A percentile compares a stretch with the other conserved stretches of the same genome.
phyloP scores from a whole-genome alignment of 2,888 invertebrate genomes.

The Plusia festucae region DNA sequence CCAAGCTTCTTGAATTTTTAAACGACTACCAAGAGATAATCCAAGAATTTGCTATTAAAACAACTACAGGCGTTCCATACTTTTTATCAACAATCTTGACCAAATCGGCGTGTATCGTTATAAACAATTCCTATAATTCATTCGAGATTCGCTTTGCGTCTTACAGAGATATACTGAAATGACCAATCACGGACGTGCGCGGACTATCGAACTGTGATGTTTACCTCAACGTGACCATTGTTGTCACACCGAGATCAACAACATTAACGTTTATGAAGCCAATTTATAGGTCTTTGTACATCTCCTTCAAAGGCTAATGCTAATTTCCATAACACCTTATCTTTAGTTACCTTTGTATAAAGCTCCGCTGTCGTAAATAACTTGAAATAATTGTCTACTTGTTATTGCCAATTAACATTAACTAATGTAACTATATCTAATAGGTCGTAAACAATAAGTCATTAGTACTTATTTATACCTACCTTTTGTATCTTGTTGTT shows the following conservation, averaged over 20 bases:
- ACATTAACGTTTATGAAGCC: slow-evolving; percentile 50
- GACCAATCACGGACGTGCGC: slow-evolving; percentile 86
- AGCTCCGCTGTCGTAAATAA: neutral
- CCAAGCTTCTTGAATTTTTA: slow-evolving; percentile 21
- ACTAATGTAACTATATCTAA: neutral
- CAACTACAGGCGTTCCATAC: slow-evolving; percentile 55
- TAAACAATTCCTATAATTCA: slow-evolving; percentile 83
- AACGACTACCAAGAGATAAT: slow-evolving; percentile 19
- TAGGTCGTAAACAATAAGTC: neutral
- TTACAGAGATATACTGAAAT: slow-evolving; percentile 87
- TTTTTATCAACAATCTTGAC: slow-evolving; percentile 63
- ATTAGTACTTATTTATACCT: neutral
- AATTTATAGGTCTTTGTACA: slow-evolving; percentile 35
- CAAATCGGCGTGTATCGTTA: slow-evolving; percentile 70
- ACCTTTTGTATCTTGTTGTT: neutral
- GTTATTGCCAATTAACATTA: neutral
- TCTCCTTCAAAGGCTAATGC: slow-evolving; percentile 39
- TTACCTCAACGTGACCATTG: slow-evolving; percentile 66
- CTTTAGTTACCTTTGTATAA: slow-evolving; percentile 12
- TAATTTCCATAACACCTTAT: slow-evolving; percentile 20
- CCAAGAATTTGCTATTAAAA: slow-evolving; percentile 58
- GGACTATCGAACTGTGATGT: slow-evolving; percentile 73
- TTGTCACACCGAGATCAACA: slow-evolving; percentile 68
- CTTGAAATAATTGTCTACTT: neutral
- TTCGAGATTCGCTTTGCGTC: slow-evolving; percentile 81